A percentile compares a stretch with the other conserved stretches of the same genome.
These are phyloP conservation scores for Speoplatyrhinus poulsoni DNA, from an alignment of 2,113 vertebrate genomes.

Conservation along the genomic window DNA sequence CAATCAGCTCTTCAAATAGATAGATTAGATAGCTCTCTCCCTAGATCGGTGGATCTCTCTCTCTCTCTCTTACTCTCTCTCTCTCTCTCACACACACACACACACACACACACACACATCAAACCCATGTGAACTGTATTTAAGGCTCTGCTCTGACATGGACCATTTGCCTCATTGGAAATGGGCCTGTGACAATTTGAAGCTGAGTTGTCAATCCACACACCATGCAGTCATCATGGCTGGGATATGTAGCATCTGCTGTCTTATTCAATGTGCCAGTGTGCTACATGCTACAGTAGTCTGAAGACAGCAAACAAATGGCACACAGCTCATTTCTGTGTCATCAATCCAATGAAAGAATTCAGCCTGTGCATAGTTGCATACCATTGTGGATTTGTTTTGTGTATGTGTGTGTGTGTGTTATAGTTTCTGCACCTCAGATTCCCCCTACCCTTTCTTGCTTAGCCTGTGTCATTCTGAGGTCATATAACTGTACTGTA, in stretches of 20 bases:
- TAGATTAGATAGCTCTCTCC: background rate
- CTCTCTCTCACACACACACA: background rate
- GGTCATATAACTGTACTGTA: constrained; percentile 99
- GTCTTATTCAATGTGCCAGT: constrained; percentile 52
- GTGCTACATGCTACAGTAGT: background rate
- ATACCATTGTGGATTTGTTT: no score
- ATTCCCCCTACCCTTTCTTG: constrained; percentile 79
- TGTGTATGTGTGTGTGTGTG: constrained; percentile 50
- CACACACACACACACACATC: constrained; percentile 18
- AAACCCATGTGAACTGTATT: constrained; percentile 60
- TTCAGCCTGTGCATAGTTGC: no score
- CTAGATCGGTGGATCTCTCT: constrained; percentile 9
- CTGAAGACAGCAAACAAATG: background rate
- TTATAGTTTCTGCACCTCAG: constrained; percentile 63
- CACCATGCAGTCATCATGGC: constrained; percentile 33
- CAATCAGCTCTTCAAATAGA: constrained; percentile 56
- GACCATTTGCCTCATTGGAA: constrained; percentile 70
- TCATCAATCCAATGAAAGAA: no score
- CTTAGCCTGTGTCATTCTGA: constrained; percentile 81
- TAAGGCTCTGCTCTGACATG: constrained; percentile 59
- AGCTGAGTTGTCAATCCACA: constrained; percentile 56
- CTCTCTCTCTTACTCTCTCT: background rate
- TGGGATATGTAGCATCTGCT: constrained; percentile 63
- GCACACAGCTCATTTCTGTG: background rate
- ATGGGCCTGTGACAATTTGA: constrained; percentile 39